Evolutionary conservation across 2,113 vertebrate genomes (phyloP).

Genomic region (Hypocryptadius cinnamomeus): DNA sequence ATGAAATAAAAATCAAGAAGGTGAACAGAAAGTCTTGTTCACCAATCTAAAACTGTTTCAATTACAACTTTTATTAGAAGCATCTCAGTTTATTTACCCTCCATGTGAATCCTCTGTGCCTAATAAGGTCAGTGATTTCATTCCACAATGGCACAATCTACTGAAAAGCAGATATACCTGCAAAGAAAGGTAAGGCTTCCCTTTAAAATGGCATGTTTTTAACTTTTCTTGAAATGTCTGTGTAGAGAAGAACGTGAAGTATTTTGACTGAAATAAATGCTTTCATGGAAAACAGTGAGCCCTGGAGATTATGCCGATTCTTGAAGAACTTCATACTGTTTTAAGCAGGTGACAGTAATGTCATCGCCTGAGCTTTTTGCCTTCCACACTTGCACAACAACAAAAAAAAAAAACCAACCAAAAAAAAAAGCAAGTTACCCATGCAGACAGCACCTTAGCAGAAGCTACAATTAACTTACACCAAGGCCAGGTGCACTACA

Average conservation of each 20-base stretch:
- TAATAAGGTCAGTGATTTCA: not conserved
- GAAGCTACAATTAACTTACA: not conserved
- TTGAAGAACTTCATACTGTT: slow-evolving; percentile 70
- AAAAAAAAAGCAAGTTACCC: not conserved
- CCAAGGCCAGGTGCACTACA: not conserved
- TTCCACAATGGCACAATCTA: not conserved
- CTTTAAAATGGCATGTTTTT: slow-evolving; percentile 46
- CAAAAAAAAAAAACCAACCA: not conserved
- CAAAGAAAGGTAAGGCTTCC: not conserved
- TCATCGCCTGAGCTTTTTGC: slow-evolving; percentile 64
- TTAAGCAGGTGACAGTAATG: slow-evolving; percentile 78
- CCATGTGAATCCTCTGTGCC: not conserved
- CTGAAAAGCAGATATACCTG: not conserved
- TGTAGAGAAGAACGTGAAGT: slow-evolving; percentile 54
- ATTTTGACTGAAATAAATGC: slow-evolving; percentile 74
- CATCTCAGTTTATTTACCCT: not conserved
- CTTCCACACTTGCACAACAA: slow-evolving; percentile 47
- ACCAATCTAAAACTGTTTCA: not conserved
- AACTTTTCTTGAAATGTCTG: slow-evolving; percentile 59
- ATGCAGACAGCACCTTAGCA: not conserved
- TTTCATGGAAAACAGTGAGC: slow-evolving; percentile 68
- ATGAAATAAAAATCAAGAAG: not conserved
- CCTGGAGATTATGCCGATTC: slow-evolving; percentile 65
- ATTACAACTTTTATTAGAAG: not conserved
- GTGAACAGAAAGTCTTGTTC: not conserved